Evolutionary conservation across 2,113 vertebrate species (phyloP), one percentile per base, ranked within the genome.

Genomic region (Melanotaenia duboulayi): DNA sequence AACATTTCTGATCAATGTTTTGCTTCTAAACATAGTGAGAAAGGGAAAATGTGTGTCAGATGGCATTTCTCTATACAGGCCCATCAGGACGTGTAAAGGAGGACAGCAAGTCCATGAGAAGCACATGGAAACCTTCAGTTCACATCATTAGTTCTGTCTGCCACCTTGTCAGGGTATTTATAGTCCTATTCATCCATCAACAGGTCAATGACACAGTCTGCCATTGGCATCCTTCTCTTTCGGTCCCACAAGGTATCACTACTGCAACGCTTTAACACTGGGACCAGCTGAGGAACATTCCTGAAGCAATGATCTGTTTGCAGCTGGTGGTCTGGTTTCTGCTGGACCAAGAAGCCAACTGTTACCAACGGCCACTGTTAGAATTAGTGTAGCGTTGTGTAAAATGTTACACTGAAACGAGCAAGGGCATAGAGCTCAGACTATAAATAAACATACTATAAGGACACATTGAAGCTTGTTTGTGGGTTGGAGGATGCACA

Each of bases 141-240:
- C 85, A 88, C 90, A 92, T 91, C 91, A 92, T 94, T 94, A 91
- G 87, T 92, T 85, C 89, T 90, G 83, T 89, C 85, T 87, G 90
- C 87, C 90, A 89, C 92, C 90, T 92, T 93, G 93, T 92, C 91
- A 92, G 85, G 52, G 87, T 93, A 93, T 94, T 93, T 92, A 89
- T 92, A 94, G 91, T 82, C 52, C 54, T 82, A 86, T 87, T 92
- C 92, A 92, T 94, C 89, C 91, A 92, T 94, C 93, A 93, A 91
- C 89, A 87, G 90, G 89, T 91, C 92, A 94, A 90, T 92, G 91
- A 90, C 93, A 93, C 82, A 89, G 80, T 87, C 89, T 92, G 89
- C 92, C 90, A 91, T 87, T 92, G 92, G 89, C 86, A 91, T 86
- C 90, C 84, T 84, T 88, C 89, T 87, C 79, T 71, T 83, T 71